Conservation (phyloP, 2,113 vertebrate genomes). For the Grus americana region DNA sequence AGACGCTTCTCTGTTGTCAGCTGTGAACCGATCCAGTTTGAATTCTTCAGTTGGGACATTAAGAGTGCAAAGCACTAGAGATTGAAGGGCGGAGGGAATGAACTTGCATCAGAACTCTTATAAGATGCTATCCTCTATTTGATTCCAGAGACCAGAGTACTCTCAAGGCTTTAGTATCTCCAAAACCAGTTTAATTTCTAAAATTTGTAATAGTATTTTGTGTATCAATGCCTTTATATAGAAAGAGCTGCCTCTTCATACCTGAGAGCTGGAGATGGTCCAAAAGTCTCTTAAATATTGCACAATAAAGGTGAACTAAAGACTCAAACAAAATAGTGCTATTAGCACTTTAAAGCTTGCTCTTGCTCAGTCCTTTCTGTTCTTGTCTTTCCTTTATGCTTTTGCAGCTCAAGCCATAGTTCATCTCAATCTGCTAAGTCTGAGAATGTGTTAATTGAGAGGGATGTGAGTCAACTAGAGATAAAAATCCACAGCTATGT, state of each 20-base stretch:
- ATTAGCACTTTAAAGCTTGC: not conserved
- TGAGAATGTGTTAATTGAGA: conserved; percentile 14
- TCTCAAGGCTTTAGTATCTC: not conserved
- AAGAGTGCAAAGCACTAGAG: not conserved
- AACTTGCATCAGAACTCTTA: not conserved
- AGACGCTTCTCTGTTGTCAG: not conserved
- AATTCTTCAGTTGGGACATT: not conserved
- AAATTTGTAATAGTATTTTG: not conserved
- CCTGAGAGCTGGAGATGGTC: not conserved
- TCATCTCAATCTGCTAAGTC: not conserved
- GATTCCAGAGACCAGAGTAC: not conserved
- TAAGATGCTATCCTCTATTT: not conserved
- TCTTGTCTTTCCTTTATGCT: not conserved
- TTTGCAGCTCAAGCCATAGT: not conserved
- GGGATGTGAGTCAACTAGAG: not conserved
- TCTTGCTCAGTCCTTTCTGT: not conserved
- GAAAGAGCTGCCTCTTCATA: not conserved
- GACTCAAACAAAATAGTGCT: not conserved
- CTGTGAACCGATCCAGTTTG: not conserved
- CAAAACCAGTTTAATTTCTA: not conserved
- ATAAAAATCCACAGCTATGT: not conserved
- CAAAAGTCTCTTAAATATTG: not conserved
- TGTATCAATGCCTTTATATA: not conserved
- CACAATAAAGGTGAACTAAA: not conserved
- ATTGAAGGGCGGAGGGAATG: not conserved